Evolutionary conservation across 2,113 vertebrate species (phyloP).

Genomic region (Myodes glareolus): DNA sequence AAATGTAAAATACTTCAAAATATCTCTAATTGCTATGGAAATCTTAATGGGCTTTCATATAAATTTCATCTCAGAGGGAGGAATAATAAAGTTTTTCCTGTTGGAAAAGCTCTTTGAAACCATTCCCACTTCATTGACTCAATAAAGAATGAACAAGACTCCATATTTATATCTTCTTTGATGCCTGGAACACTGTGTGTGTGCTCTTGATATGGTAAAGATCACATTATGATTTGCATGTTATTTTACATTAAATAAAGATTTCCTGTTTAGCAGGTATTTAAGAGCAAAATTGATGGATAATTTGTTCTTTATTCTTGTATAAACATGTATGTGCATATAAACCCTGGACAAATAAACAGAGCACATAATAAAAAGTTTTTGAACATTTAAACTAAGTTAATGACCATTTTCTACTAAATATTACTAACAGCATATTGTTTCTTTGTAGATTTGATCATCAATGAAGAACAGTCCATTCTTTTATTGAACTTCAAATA

Average conservation of each 20-base stretch:
- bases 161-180: background rate
- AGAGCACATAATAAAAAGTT: background rate
- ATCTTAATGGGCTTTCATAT: constrained; percentile 16
- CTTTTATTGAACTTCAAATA: background rate
- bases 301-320: background rate
- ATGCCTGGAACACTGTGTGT: background rate
- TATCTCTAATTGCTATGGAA: background rate
- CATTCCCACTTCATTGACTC: background rate
- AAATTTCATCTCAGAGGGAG: background rate
- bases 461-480: background rate
- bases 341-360: background rate
- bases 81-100: background rate
- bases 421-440: background rate
- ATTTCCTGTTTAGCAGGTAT: background rate
- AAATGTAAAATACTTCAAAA: constrained; percentile 54
- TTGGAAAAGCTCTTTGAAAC: background rate
- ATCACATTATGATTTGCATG: background rate
- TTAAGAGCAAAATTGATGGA: background rate
- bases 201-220: background rate
- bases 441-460: background rate
- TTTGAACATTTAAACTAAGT: background rate
- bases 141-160: constrained; percentile 2
- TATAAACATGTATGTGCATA: background rate
- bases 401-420: background rate
- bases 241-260: constrained; percentile 36